These are phyloP conservation scores for Microcebus lehilahytsara DNA, from an alignment of 2,113 vertebrate genomes.

Conservation along the genomic window DNA sequence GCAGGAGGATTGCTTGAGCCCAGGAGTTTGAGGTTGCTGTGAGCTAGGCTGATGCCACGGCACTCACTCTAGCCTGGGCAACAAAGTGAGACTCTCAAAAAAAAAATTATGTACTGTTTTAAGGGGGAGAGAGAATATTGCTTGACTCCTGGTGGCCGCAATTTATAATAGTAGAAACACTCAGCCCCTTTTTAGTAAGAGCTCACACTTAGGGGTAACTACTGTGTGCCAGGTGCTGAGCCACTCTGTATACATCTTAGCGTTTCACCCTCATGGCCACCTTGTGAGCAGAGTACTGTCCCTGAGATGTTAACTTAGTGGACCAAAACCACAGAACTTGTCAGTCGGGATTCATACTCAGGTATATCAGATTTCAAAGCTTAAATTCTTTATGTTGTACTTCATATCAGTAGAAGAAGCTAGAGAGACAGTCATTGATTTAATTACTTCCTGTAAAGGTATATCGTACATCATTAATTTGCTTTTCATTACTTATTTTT, in stretches of 20 bases:
- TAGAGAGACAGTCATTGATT: neutral
- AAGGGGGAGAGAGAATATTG: neutral
- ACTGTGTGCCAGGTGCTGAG: fast-evolving
- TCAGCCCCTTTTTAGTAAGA: neutral
- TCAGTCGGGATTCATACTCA: neutral
- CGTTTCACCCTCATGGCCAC: neutral
- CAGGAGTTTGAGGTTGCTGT: too few relatives aligned
- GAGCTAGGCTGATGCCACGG: too few relatives aligned
- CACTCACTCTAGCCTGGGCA: too few relatives aligned
- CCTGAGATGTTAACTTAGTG: neutral
- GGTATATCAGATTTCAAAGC: neutral
- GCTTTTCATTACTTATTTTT: too few relatives aligned
- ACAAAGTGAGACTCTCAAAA: too few relatives aligned
- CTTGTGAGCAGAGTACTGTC: neutral
- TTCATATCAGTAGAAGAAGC: neutral
- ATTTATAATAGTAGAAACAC: neutral
- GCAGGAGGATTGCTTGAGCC: too few relatives aligned
- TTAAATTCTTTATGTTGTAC: neutral
- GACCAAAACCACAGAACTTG: neutral
- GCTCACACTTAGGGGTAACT: neutral
- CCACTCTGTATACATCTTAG: fast-evolving
- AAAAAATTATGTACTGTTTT: neutral
- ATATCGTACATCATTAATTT: neutral
- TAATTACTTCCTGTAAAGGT: neutral
- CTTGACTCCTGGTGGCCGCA: neutral